Evolutionary conservation across 2,888 invertebrate genomes (phyloP).

Genomic region (Julus scandinavius): DNA sequence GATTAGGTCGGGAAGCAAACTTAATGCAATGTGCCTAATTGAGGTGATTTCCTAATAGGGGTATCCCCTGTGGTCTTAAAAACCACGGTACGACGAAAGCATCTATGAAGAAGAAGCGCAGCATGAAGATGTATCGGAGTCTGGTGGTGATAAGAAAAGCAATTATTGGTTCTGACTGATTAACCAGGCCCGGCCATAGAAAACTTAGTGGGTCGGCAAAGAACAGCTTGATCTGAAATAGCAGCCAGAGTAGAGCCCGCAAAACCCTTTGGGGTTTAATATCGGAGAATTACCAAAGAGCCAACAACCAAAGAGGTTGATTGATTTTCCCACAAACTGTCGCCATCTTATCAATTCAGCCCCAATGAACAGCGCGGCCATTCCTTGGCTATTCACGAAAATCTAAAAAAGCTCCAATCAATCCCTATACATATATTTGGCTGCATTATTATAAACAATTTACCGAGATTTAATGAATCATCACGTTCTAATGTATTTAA

Average conservation of each 20-base stretch:
- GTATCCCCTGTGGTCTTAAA: not conserved
- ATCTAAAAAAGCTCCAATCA: not conserved
- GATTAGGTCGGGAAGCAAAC: not conserved
- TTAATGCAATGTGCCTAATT: slow-evolving; percentile 5
- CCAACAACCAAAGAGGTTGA: slow-evolving; percentile 24
- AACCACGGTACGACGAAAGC: not conserved
- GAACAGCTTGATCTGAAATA: not conserved
- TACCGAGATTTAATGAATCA: not conserved
- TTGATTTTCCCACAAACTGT: slow-evolving; percentile 29
- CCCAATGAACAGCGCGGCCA: not conserved
- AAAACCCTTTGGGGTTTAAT: slow-evolving; percentile 30
- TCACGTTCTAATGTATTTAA: not conserved
- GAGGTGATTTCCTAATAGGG: slow-evolving; percentile 14
- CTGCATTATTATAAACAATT: not conserved
- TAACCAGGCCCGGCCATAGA: not conserved
- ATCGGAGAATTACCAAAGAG: not conserved
- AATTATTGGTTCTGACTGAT: slow-evolving; percentile 28
- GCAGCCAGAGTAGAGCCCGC: not conserved
- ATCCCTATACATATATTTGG: no score
- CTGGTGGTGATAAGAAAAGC: slow-evolving; percentile 35
- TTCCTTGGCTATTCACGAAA: not conserved
- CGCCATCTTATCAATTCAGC: not conserved
- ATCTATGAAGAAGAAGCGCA: not conserved
- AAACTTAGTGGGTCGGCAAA: not conserved
- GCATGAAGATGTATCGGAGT: not conserved